Conservation (phyloP, 2,113 vertebrate species). For the Hirundichthys speculiger region DNA sequence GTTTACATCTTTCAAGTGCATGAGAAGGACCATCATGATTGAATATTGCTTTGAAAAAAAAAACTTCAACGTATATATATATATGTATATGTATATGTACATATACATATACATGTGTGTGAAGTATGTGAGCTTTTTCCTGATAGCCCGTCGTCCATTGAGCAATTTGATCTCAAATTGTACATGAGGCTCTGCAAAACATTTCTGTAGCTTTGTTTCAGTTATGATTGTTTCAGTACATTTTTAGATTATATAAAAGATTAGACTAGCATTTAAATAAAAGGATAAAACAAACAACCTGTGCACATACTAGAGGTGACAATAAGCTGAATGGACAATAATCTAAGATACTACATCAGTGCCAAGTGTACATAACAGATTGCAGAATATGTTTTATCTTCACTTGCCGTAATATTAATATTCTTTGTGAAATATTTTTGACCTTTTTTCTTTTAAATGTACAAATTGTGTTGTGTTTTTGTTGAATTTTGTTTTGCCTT, state of each 20-base stretch:
- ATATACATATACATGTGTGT: neutral
- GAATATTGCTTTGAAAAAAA: neutral
- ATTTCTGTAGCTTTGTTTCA: slow-evolving; percentile 69
- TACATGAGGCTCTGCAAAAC: slow-evolving; percentile 66
- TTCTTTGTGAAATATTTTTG: slow-evolving; percentile 50
- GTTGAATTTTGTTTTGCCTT: slow-evolving; percentile 47
- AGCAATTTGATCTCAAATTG: slow-evolving; percentile 58
- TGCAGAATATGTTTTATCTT: slow-evolving; percentile 74
- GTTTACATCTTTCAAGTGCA: slow-evolving; percentile 81
- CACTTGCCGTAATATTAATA: slow-evolving; percentile 70
- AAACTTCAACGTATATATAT: too few species aligned
- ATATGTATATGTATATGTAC: slow-evolving; percentile 40
- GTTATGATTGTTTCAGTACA: slow-evolving; percentile 69
- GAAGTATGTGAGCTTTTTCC: slow-evolving; percentile 66
- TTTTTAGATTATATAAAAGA: slow-evolving; percentile 66
- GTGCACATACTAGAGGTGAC: slow-evolving; percentile 53
- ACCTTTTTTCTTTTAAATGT: slow-evolving; percentile 75
- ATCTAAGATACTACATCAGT: slow-evolving; percentile 67
- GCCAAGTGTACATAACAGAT: slow-evolving; percentile 79
- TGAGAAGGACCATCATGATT: slow-evolving; percentile 72
- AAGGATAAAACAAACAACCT: slow-evolving; percentile 25
- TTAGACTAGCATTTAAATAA: slow-evolving; percentile 51
- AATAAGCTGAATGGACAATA: slow-evolving; percentile 53
- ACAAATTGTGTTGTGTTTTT: slow-evolving; percentile 75
- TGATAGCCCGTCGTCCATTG: slow-evolving; percentile 57